Evolutionary conservation across 2,797 vertebrate genomes (phyloP).

Genomic region (Bucorvus abyssinicus): DNA sequence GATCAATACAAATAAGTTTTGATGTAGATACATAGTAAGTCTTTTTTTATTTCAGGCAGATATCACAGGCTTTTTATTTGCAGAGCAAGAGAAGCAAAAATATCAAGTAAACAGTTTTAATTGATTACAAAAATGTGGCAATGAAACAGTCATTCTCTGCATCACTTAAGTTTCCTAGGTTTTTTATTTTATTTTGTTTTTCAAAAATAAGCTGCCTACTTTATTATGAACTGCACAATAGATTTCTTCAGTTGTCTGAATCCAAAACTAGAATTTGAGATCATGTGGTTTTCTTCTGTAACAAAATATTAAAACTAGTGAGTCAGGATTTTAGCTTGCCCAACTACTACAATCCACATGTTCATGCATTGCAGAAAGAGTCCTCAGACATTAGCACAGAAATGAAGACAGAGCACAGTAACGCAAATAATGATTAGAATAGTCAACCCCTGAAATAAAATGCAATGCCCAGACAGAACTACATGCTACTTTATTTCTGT

Average conservation of each 20-base stretch:
- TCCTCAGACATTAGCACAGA: background rate
- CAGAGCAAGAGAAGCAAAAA: background rate
- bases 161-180: background rate
- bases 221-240: background rate
- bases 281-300: background rate
- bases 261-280: background rate
- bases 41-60: background rate
- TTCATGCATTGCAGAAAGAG: background rate
- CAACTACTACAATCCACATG: background rate
- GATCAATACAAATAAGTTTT: background rate
- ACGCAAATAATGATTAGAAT: background rate
- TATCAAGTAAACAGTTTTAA: background rate
- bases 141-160: background rate
- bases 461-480: background rate
- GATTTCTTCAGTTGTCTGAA: background rate
- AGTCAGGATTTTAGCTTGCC: background rate
- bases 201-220: background rate
- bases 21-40: background rate
- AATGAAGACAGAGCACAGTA: background rate
- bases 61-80: background rate
- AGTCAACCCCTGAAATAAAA: accelerated
- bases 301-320: background rate
- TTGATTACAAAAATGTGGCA: background rate
- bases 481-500: background rate
- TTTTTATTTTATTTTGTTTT: background rate